Base-by-base conservation (phyloP, 2,113 vertebrate genomes). In the Phasianus colchicus region DNA sequence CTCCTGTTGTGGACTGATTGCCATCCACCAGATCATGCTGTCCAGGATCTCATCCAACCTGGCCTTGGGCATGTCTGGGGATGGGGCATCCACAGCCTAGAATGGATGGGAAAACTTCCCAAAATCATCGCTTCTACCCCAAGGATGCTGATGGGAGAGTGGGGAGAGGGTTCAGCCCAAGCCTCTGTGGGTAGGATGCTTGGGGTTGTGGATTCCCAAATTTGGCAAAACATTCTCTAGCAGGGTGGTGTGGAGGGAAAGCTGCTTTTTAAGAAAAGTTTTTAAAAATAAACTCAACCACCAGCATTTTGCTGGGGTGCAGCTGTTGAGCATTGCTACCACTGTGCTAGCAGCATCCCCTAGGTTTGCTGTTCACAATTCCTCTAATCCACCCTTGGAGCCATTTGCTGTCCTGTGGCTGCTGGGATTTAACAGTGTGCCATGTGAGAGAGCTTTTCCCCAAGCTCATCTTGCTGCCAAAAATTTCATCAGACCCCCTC, bases 381-480 rank as follows among this genome's bases (percentile, higher is more conserved):
- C 20, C 85, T 57, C 57, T 60, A 55, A 95, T 85, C 71, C 90
- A 21, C 0, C 12, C 24, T 8, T 3, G 30, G 38, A 76, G 60
- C 0, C 3, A 8, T 4, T 43, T 27, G 74, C 77, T 11, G 0
- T 10, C 50, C 88, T 21, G 1, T 3, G 36, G 88, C 9, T n/a
- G 9, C 0, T 8, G 24, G 38, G n/a, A 27, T 30, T 72, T 72
- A 69, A 65, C 50, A 27, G 0, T 3, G 60, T 10, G 7, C 90
- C 73, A 3, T 36, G 91, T 90, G 95, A 90, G 69, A 32, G 71
- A 76, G 92, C 88, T 95, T 90, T 96, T 86, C 79, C 76, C 57
- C 8, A 52, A 72, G 92, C 82, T 43, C 58, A 42, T 60, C n/a
- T 67, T 7, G 52, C 73, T 78, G 87, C 88, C 85, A 22, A 42